A percentile compares a stretch with the other conserved stretches of the same genome.
These are phyloP conservation scores for Cherax quadricarinatus DNA, from an alignment of 1,140 invertebrate genomes.

Conservation along the genomic window DNA sequence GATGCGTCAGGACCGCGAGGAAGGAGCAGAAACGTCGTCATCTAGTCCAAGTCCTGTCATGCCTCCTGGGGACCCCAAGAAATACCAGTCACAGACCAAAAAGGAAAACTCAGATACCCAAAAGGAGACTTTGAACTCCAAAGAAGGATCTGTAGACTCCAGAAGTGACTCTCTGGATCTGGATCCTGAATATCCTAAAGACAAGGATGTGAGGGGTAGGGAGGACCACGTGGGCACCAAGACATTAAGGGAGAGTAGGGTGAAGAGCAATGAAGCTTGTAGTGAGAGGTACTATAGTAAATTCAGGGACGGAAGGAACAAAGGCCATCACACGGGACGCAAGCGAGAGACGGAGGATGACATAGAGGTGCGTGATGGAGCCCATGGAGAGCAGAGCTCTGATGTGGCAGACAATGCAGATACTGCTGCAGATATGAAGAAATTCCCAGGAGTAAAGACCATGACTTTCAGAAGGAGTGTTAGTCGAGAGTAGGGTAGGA, in stretches of 20 bases:
- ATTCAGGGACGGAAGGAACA: not conserved
- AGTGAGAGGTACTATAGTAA: not conserved
- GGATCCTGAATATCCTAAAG: not conserved
- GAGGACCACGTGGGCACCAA: not conserved
- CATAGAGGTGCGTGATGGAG: not conserved
- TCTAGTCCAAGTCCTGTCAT: slow-evolving; percentile 65
- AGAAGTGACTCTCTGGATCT: not conserved
- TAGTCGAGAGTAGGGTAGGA: not conserved
- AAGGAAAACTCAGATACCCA: slow-evolving; percentile 27
- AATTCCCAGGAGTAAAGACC: slow-evolving; percentile 12
- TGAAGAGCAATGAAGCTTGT: not conserved
- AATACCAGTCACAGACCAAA: slow-evolving; percentile 11
- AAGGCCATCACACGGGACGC: not conserved
- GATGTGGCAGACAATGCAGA: not conserved
- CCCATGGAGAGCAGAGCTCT: not conserved
- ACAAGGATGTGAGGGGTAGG: not conserved
- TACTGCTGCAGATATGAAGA: not conserved
- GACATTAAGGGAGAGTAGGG: not conserved
- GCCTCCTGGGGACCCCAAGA: slow-evolving; percentile 26
- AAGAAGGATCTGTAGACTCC: slow-evolving; percentile 7
- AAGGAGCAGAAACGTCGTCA: slow-evolving; percentile 54
- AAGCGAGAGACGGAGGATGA: not conserved
- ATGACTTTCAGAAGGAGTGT: slow-evolving; percentile 7
- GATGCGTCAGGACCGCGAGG: slow-evolving; percentile 41
- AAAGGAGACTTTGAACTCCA: not conserved